These are phyloP conservation scores for Meloidogyne exigua DNA, from an alignment of 1,140 invertebrate species.

Conservation along the genomic window DNA sequence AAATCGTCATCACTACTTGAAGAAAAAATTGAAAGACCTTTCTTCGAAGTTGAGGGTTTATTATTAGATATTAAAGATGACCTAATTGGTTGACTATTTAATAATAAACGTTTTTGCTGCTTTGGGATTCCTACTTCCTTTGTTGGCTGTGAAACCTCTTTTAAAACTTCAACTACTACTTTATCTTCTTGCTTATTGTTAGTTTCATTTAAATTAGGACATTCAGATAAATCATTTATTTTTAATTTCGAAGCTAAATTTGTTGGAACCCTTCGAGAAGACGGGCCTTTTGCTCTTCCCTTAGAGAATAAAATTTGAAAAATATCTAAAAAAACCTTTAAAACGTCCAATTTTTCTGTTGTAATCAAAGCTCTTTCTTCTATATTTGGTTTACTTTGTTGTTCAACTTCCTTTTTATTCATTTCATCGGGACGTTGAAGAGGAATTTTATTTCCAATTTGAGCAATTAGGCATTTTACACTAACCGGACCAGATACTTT, in stretches of 20 bases:
- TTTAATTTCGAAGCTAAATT: background rate
- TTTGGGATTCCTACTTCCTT: background rate
- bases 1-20: background rate
- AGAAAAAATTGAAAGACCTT: slow-evolving; percentile 1
- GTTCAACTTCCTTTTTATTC: background rate
- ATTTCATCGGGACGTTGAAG: background rate
- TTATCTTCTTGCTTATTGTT: background rate
- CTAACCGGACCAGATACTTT: background rate
- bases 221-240: background rate
- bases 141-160: background rate
- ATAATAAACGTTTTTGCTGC: background rate
- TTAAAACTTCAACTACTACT: background rate
- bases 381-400: background rate
- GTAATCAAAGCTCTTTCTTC: background rate
- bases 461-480: background rate
- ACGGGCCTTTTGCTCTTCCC: background rate
- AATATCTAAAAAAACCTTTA: background rate
- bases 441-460: background rate
- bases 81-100: background rate
- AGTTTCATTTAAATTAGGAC: background rate
- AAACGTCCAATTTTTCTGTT: background rate
- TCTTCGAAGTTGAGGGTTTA: background rate
- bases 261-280: background rate
- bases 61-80: background rate
- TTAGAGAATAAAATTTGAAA: background rate